phyloP scores from a whole-genome alignment of 2,797 vertebrate genomes.

The Peromyscus nudipes region DNA sequence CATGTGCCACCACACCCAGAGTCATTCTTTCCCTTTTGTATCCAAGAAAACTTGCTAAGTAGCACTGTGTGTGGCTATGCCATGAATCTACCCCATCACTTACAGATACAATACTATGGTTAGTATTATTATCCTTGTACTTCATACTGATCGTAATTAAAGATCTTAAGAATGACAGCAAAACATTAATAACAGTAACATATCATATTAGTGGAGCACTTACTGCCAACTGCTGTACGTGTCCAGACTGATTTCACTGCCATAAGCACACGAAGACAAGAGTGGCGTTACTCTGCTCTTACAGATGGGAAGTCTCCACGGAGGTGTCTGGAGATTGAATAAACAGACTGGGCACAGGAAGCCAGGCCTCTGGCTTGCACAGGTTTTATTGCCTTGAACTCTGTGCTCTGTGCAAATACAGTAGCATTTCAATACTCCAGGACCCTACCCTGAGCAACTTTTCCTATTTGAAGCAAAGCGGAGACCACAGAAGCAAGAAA shows the following conservation, averaged over 20 bases:
- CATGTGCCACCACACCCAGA: neutral
- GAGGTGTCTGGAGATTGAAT: neutral
- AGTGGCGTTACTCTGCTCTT: neutral
- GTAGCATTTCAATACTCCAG: neutral
- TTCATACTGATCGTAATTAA: neutral
- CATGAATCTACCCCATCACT: neutral
- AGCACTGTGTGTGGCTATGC: neutral
- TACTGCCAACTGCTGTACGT: conserved; percentile 12
- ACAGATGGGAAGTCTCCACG: neutral
- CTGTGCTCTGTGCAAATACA: neutral
- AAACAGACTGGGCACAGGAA: conserved; percentile 22
- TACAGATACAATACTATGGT: neutral
- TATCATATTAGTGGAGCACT: neutral
- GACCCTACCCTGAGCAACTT: neutral
- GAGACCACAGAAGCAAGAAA: neutral
- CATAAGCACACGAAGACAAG: neutral
- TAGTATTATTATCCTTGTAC: neutral
- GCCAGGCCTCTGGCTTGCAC: neutral
- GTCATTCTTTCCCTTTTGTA: neutral
- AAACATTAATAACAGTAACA: neutral
- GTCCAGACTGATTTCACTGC: neutral
- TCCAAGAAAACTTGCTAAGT: neutral
- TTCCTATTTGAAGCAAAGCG: conserved; percentile 14
- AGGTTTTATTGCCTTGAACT: conserved; percentile 10
- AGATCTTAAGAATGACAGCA: neutral